Conservation (phyloP, 2,797 vertebrate species). For the Orientallactaga sibirica region DNA sequence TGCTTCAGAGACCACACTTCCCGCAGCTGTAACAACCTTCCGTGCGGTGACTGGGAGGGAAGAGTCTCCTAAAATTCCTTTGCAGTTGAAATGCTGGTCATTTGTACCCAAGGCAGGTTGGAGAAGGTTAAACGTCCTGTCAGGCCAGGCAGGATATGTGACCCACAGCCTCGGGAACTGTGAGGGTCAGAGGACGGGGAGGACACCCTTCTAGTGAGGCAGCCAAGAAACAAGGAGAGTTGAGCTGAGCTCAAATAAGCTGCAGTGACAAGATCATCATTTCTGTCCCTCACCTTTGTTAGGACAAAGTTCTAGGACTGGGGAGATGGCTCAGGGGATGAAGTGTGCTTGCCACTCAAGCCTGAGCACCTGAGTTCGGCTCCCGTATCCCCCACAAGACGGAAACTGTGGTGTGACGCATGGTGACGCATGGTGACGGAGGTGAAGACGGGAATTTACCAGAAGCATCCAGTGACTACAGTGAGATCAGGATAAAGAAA, state of each 20-base stretch:
- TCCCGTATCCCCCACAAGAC: too few species aligned
- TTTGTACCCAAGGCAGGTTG: not conserved
- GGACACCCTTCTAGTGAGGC: not conserved
- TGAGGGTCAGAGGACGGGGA: not conserved
- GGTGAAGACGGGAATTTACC: too few species aligned
- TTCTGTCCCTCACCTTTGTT: not conserved
- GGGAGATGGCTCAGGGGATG: too few species aligned
- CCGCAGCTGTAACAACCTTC: fast-evolving
- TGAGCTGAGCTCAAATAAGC: not conserved
- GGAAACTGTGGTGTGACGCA: too few species aligned
- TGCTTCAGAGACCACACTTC: not conserved
- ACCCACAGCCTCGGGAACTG: fast-evolving
- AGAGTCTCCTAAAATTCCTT: not conserved
- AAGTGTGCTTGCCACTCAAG: too few species aligned
- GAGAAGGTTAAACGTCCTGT: not conserved
- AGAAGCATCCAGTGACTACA: too few species aligned
- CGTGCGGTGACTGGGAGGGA: not conserved
- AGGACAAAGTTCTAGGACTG: not conserved
- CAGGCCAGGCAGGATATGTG: not conserved
- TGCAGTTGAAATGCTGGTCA: not conserved
- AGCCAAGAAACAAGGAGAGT: not conserved
- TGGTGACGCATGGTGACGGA: too few species aligned
- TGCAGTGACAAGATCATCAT: not conserved
- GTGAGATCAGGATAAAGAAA: too few species aligned
- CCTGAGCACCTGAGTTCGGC: too few species aligned